A percentile compares a stretch with the other conserved stretches of the same genome.
phyloP scores from a whole-genome alignment of 2,113 vertebrate species.

The Heterotis niloticus region DNA sequence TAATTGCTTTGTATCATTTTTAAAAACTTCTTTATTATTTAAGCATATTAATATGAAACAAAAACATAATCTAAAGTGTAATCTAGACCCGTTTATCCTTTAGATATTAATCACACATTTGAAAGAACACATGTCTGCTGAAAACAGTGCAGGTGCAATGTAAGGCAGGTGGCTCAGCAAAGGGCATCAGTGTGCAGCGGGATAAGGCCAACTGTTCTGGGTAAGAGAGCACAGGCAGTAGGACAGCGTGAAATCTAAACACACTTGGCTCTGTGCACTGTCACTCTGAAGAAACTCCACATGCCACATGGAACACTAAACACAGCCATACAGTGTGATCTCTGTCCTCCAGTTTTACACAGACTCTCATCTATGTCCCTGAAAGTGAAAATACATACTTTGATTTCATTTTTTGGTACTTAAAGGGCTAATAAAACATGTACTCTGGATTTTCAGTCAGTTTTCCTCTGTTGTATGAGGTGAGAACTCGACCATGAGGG shows the following conservation, averaged over 20 bases:
- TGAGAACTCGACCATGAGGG: too few species aligned
- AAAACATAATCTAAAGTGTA: too few species aligned
- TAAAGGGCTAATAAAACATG: background rate
- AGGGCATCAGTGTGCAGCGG: slow-evolving; percentile 9
- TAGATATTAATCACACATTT: too few species aligned
- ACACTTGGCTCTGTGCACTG: slow-evolving; percentile 16
- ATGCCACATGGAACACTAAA: background rate
- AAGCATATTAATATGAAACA: too few species aligned
- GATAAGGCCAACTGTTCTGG: background rate
- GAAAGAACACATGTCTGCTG: too few species aligned
- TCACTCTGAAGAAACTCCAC: background rate
- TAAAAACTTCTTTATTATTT: too few species aligned
- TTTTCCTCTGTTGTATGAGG: too few species aligned
- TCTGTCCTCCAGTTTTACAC: background rate
- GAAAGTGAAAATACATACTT: background rate
- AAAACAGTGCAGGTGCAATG: background rate
- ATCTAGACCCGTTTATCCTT: too few species aligned
- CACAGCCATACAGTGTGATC: background rate
- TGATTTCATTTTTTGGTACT: background rate
- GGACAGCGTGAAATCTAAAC: slow-evolving; percentile 12
- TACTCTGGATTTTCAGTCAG: too few species aligned
- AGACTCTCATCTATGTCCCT: background rate
- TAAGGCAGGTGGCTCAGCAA: slow-evolving; percentile 18
- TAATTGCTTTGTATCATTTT: too few species aligned
- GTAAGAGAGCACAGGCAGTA: background rate